Conservation (phyloP, 2,113 vertebrate genomes). For the Psittacula cyanocephala region DNA sequence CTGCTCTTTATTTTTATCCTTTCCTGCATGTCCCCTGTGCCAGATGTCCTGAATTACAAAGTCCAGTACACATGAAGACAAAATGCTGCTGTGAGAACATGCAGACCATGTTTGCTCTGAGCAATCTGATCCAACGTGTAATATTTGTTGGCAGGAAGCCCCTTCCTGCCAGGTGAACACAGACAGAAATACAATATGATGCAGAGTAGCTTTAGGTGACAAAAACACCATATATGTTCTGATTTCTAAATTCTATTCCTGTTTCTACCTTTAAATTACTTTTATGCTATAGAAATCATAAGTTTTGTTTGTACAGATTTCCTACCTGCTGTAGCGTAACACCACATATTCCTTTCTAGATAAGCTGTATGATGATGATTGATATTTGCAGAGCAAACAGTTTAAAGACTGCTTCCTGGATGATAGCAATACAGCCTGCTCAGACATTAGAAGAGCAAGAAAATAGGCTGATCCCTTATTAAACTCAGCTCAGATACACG, state of each 20-base stretch:
- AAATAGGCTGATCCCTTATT: not conserved
- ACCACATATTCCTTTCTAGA: not conserved
- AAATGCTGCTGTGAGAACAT: not conserved
- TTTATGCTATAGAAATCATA: not conserved
- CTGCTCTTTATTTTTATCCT: not conserved
- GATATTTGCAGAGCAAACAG: not conserved
- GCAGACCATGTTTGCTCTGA: not conserved
- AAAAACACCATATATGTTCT: not conserved
- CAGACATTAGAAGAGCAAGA: not conserved
- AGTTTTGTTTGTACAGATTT: not conserved
- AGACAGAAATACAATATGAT: not conserved
- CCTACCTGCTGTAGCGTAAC: not conserved
- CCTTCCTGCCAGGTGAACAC: not conserved
- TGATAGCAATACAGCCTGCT: not conserved
- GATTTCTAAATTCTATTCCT: not conserved
- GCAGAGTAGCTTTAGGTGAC: not conserved
- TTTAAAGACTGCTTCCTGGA: not conserved
- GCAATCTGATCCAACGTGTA: not conserved
- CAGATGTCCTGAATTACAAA: constrained; percentile 1
- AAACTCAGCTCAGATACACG: not conserved
- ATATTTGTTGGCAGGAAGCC: not conserved
- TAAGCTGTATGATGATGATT: not conserved
- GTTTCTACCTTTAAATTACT: not conserved
- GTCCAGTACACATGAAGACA: not conserved
- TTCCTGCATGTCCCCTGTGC: not conserved